Percentiles rank a stretch among this genome's conserved stretches.
Evolutionary conservation across 2,113 vertebrate genomes (phyloP).

Genomic region (Cyanoliseus patagonus): DNA sequence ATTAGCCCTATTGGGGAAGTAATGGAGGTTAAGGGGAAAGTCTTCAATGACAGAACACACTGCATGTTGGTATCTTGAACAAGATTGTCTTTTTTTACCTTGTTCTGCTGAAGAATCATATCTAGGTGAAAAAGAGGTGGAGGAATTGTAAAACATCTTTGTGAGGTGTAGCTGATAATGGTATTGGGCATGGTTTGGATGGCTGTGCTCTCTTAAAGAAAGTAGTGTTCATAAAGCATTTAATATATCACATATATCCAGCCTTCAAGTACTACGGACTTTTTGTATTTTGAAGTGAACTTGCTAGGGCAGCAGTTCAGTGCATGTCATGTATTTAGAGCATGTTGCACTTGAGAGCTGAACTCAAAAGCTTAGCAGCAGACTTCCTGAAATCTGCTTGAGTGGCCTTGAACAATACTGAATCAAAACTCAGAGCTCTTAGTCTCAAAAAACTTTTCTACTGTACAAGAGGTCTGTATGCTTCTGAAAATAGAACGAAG

Average conservation of each 20-base stretch:
- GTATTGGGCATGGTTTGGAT: background rate
- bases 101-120: background rate
- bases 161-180: conserved; percentile 21
- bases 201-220: conserved; percentile 15
- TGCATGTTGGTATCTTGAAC: background rate
- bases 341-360: conserved; percentile 53
- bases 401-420: conserved; percentile 65
- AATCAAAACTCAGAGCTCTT: conserved; percentile 11
- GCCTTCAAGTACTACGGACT: conserved; percentile 42
- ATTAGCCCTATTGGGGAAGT: background rate
- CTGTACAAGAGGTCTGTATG: background rate
- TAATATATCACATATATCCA: conserved; percentile 48
- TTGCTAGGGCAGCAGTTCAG: conserved; percentile 55
- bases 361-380: conserved; percentile 64
- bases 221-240: background rate
- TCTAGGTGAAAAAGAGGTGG: background rate
- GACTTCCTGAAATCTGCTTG: conserved; percentile 52
- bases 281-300: conserved; percentile 54
- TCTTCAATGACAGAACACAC: background rate
- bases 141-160: background rate
- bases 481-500: background rate
- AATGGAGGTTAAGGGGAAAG: background rate
- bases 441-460: background rate
- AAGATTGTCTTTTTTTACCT: background rate
- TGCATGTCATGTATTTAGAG: conserved; percentile 50